Evolutionary conservation across 2,797 vertebrate genomes (phyloP).

Genomic region (Pseudochirops cupreus): DNA sequence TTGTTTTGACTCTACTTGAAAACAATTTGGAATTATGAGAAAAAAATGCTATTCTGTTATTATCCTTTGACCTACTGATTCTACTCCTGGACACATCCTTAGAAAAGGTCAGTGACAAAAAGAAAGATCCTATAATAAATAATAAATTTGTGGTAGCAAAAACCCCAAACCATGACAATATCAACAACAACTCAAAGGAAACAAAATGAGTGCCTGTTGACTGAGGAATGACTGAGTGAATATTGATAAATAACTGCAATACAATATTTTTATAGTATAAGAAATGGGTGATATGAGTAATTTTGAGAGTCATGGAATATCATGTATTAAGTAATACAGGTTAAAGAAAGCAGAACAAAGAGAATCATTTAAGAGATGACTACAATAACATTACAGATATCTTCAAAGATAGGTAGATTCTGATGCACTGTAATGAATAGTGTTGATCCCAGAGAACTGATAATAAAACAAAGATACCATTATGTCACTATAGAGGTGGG

Average conservation of each 20-base stretch:
- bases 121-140: not conserved
- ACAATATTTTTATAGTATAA: not conserved
- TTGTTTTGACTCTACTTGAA: not conserved
- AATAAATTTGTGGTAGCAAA: not conserved
- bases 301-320: not conserved
- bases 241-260: not conserved
- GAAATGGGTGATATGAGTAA: not conserved
- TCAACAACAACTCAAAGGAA: not conserved
- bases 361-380: not conserved
- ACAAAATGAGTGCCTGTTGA: not conserved
- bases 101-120: not conserved
- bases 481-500: not conserved
- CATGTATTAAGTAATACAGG: not conserved
- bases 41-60: not conserved
- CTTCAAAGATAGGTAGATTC: not conserved
- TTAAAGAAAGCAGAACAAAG: not conserved
- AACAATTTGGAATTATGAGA: not conserved
- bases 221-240: not conserved
- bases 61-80: not conserved
- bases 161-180: not conserved
- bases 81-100: not conserved
- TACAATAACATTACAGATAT: not conserved
- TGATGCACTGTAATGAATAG: not conserved
- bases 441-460: not conserved
- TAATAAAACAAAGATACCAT: not conserved